phyloP scores from a whole-genome alignment of 2,888 invertebrate species.

The Macropis europaea region DNA sequence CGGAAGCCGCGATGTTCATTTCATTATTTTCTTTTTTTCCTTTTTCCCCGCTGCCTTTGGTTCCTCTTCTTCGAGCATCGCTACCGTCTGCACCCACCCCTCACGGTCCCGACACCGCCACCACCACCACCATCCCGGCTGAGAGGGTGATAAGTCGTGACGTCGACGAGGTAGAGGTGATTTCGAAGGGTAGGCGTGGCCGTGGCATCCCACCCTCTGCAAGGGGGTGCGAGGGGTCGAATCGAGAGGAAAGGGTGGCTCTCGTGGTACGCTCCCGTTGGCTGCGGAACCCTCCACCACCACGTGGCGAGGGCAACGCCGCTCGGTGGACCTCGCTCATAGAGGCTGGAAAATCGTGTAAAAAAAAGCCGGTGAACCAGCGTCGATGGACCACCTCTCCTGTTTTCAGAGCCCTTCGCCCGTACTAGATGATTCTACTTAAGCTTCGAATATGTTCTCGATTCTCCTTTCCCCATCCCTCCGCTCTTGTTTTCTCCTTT shows the following conservation, averaged over 20 bases:
- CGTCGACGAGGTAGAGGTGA: slow-evolving; percentile 75
- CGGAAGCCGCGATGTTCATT: slow-evolving; percentile 76
- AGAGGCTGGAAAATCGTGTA: slow-evolving; percentile 62
- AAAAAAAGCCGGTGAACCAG: slow-evolving; percentile 57
- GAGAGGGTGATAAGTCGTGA: slow-evolving; percentile 80
- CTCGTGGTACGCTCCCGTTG: slow-evolving; percentile 72
- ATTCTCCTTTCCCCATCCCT: background rate
- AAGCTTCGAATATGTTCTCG: slow-evolving; percentile 53
- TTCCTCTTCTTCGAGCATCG: slow-evolving; percentile 35
- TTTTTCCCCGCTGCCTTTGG: slow-evolving; percentile 16
- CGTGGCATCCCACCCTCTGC: slow-evolving; percentile 62
- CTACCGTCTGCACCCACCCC: slow-evolving; percentile 1
- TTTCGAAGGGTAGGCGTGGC: slow-evolving; percentile 75
- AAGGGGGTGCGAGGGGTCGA: slow-evolving; percentile 49
- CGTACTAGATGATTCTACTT: slow-evolving; percentile 61
- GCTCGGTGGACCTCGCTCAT: slow-evolving; percentile 51
- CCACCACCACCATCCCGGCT: slow-evolving; percentile 47
- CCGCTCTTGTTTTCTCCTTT: slow-evolving; percentile 6
- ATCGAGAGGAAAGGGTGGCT: slow-evolving; percentile 62
- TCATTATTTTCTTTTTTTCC: slow-evolving; percentile 76
- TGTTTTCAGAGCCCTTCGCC: slow-evolving; percentile 25
- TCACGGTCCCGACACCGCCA: slow-evolving; percentile 8
- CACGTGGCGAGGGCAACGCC: slow-evolving; percentile 57
- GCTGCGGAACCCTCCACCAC: slow-evolving; percentile 67
- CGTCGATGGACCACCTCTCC: slow-evolving; percentile 29